phyloP scores from a whole-genome alignment of 2,888 invertebrate genomes.

The Hirtodrosophila trivittata region DNA sequence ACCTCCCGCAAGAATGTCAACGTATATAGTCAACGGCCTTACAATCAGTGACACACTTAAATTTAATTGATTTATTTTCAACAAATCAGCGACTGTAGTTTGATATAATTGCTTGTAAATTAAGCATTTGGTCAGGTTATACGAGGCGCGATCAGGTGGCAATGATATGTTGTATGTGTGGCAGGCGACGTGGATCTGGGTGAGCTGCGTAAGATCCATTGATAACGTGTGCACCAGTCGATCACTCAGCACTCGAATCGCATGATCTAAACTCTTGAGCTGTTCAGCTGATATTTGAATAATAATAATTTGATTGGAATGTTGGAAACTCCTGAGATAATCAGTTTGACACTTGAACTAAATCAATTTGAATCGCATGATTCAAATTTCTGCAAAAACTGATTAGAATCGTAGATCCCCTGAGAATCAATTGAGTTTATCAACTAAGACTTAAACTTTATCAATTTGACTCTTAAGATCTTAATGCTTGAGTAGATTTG shows the following conservation, averaged over 20 bases:
- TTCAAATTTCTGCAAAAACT: too few relatives aligned
- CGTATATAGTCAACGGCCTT: slow-evolving; percentile 18
- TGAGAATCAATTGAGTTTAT: too few relatives aligned
- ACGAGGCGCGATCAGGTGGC: slow-evolving; percentile 39
- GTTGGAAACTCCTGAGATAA: too few relatives aligned
- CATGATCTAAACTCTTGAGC: too few relatives aligned
- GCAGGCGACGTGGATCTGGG: not conserved
- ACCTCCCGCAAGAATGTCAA: slow-evolving; percentile 7
- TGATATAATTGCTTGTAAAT: slow-evolving; percentile 80
- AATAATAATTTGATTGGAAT: too few relatives aligned
- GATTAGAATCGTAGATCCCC: too few relatives aligned
- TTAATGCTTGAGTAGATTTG: too few relatives aligned
- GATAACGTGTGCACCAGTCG: slow-evolving; percentile 8
- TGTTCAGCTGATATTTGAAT: too few relatives aligned
- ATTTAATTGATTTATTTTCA: slow-evolving; percentile 79
- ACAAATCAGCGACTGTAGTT: slow-evolving; percentile 72
- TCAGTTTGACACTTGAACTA: too few relatives aligned
- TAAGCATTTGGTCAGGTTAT: slow-evolving; percentile 46
- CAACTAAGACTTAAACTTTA: too few relatives aligned
- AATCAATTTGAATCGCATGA: too few relatives aligned
- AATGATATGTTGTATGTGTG: slow-evolving; percentile 22
- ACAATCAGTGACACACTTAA: slow-evolving; percentile 75
- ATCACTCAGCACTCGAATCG: not conserved
- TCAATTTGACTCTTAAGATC: too few relatives aligned
- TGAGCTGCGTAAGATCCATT: not conserved